phyloP scores from a whole-genome alignment of 2,888 invertebrate genomes.

The Drosophila macrospina region DNA sequence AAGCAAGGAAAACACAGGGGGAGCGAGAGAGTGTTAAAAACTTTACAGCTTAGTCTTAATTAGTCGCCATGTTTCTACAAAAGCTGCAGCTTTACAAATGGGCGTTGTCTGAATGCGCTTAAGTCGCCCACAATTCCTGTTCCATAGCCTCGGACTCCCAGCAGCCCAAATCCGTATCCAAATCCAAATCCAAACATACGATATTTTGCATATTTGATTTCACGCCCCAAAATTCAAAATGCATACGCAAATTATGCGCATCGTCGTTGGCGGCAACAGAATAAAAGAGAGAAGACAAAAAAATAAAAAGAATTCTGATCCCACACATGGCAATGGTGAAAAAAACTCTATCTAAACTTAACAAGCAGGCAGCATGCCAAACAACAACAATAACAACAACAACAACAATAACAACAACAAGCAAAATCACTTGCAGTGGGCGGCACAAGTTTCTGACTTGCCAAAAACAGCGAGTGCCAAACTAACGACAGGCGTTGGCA shows the following conservation, averaged over 20 bases:
- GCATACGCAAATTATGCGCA: constrained; percentile 79
- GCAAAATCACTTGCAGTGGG: constrained; percentile 47
- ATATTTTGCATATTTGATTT: constrained; percentile 80
- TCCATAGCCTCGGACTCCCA: neutral
- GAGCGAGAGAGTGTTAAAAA: constrained; percentile 46
- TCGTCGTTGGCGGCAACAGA: constrained; percentile 51
- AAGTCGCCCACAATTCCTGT: constrained; percentile 20
- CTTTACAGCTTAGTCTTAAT: constrained; percentile 75
- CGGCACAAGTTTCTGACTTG: constrained; percentile 45
- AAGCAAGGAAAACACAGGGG: neutral
- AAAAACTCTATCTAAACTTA: constrained; percentile 62
- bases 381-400: constrained; percentile 26
- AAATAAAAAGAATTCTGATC: constrained; percentile 40
- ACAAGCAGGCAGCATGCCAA: constrained; percentile 71
- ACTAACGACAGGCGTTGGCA: constrained; percentile 45
- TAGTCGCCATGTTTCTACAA: constrained; percentile 41
- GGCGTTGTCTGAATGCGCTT: constrained; percentile 24
- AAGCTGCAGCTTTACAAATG: constrained; percentile 19
- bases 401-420: constrained; percentile 35
- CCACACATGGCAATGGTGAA: constrained; percentile 61
- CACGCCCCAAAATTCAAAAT: constrained; percentile 75
- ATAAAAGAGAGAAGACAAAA: constrained; percentile 31
- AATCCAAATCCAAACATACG: constrained; percentile 56
- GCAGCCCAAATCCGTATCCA: constrained; percentile 28
- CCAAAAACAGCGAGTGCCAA: constrained; percentile 50